Conservation (phyloP, 2,888 invertebrate genomes). For the Drosophila barbarae region DNA sequence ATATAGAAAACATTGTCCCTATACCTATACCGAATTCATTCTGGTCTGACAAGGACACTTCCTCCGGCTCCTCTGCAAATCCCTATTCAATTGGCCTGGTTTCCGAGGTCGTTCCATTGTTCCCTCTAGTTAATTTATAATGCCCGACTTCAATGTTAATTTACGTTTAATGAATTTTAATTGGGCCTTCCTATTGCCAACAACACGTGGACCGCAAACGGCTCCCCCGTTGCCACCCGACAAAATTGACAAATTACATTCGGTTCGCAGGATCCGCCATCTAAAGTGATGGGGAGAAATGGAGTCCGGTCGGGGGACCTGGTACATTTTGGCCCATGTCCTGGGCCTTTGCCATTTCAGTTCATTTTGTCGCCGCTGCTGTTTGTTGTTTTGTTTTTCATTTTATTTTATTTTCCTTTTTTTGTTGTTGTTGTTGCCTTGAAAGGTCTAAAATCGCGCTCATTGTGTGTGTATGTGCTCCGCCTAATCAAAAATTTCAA, state of each 20-base stretch:
- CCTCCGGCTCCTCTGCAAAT: slow-evolving; percentile 7
- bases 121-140: slow-evolving; percentile 54
- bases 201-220: slow-evolving; percentile 60
- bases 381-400: slow-evolving; percentile 34
- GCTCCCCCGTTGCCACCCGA: slow-evolving; percentile 35
- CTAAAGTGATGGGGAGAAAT: slow-evolving; percentile 31
- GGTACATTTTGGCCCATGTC: slow-evolving; percentile 19
- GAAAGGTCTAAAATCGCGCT: slow-evolving; percentile 38
- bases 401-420: slow-evolving; percentile 26
- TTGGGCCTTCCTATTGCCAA: slow-evolving; percentile 46
- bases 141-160: slow-evolving; percentile 61
- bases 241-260: slow-evolving; percentile 71
- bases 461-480: slow-evolving; percentile 39
- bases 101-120: slow-evolving; percentile 17
- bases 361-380: slow-evolving; percentile 39
- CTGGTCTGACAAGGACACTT: background rate
- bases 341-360: slow-evolving; percentile 37
- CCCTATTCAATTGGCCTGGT: slow-evolving; percentile 28
- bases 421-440: slow-evolving; percentile 4
- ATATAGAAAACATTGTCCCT: background rate
- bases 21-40: background rate
- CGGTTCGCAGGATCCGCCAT: slow-evolving; percentile 41
- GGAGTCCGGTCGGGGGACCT: slow-evolving; percentile 13
- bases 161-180: slow-evolving; percentile 73
- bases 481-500: slow-evolving; percentile 68